phyloP scores from a whole-genome alignment of 2,113 vertebrate genomes.

The Dicentrarchus labrax region DNA sequence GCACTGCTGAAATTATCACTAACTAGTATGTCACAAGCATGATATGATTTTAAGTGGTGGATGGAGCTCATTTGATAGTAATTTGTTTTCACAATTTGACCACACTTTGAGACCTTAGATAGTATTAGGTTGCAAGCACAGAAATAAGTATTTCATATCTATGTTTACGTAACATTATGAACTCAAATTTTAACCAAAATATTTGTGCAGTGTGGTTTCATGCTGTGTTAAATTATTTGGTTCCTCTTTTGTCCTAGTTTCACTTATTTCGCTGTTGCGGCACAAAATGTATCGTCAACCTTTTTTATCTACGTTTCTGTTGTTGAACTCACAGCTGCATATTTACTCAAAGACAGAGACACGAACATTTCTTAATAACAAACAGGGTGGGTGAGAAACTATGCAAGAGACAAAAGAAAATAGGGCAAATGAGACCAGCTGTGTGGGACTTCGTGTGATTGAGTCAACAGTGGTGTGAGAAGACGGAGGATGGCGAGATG shows the following conservation, averaged over 20 bases:
- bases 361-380: conserved; percentile 1
- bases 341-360: conserved; percentile 17
- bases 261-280: not conserved
- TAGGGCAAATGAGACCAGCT: conserved; percentile 56
- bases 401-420: conserved; percentile 22
- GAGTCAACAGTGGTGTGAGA: conserved; percentile 51
- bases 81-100: conserved; percentile 4
- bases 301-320: conserved; percentile 6
- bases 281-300: not conserved
- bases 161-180: not conserved
- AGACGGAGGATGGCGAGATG: conserved; percentile 50
- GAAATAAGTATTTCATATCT: not conserved
- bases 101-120: not conserved
- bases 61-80: not conserved
- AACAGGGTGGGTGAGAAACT: conserved; percentile 17
- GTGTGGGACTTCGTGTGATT: conserved; percentile 55
- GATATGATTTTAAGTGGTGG: not conserved
- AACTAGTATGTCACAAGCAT: conserved; percentile 18
- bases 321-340: conserved; percentile 20
- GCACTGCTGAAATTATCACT: not conserved
- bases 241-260: not conserved
- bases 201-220: not conserved
- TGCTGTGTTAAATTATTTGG: not conserved
- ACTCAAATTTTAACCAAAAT: not conserved
- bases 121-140: not conserved